phyloP scores from a whole-genome alignment of 2,888 invertebrate genomes.

The Megamerina dolium region DNA sequence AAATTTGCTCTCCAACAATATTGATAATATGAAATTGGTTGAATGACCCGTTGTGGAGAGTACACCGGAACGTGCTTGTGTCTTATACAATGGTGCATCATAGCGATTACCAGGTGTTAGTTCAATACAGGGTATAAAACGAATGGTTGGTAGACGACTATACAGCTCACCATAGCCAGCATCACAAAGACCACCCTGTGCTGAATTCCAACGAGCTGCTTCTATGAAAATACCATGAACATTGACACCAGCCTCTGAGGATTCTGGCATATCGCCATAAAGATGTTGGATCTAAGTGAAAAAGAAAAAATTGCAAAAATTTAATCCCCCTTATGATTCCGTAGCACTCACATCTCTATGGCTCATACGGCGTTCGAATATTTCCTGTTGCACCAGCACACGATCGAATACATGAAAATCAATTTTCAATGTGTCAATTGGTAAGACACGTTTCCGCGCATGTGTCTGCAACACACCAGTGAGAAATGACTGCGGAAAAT shows the following conservation, averaged over 20 bases:
- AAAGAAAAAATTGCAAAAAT: background rate
- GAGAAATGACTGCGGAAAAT: slow-evolving; percentile 89
- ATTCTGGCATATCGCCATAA: slow-evolving; percentile 53
- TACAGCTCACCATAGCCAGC: slow-evolving; percentile 55
- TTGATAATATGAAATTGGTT: slow-evolving; percentile 82
- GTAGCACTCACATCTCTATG: background rate
- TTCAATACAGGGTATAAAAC: slow-evolving; percentile 43
- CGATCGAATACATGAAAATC: slow-evolving; percentile 64
- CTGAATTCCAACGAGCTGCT: slow-evolving; percentile 78
- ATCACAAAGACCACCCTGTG: slow-evolving; percentile 64
- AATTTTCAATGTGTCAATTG: slow-evolving; percentile 79
- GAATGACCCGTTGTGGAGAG: slow-evolving; percentile 90
- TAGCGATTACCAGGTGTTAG: slow-evolving; percentile 31
- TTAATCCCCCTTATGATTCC: background rate
- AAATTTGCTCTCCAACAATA: slow-evolving; percentile 62
- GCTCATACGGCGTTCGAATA: slow-evolving; percentile 50
- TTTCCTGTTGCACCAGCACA: slow-evolving; percentile 61
- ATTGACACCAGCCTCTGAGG: slow-evolving; percentile 63
- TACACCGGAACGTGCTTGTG: slow-evolving; percentile 76
- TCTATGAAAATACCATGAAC: slow-evolving; percentile 81
- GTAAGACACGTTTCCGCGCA: slow-evolving; percentile 76
- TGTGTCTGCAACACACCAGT: slow-evolving; percentile 86
- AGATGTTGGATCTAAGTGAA: slow-evolving; percentile 45
- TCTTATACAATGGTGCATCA: slow-evolving; percentile 78
- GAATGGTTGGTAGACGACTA: slow-evolving; percentile 39